Conservation (phyloP, 2,113 vertebrate species). For the Aphyosemion australe region DNA sequence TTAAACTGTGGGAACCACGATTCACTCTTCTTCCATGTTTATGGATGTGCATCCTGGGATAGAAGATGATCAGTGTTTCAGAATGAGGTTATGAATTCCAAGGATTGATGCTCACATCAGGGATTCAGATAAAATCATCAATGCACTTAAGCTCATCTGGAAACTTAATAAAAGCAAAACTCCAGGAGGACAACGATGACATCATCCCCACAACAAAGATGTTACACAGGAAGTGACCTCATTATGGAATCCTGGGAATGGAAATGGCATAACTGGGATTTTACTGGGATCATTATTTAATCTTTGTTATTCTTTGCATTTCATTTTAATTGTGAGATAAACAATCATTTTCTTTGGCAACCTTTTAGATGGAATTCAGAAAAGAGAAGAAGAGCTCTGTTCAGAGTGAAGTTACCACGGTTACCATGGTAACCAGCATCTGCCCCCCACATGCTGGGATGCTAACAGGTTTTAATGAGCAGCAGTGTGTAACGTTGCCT, state of each 20-base stretch:
- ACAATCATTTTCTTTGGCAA: neutral
- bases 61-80: constrained; percentile 11
- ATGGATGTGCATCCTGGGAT: constrained; percentile 35
- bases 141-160: constrained; percentile 43
- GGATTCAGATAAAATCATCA: constrained; percentile 8
- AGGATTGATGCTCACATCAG: constrained; percentile 10
- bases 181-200: constrained; percentile 27
- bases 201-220: constrained; percentile 57
- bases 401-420: constrained; percentile 11
- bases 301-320: no score
- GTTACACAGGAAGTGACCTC: constrained; percentile 61
- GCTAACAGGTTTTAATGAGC: constrained; percentile 59
- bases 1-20: constrained; percentile 21
- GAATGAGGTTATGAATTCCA: constrained; percentile 35
- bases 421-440: constrained; percentile 46
- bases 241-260: constrained; percentile 16
- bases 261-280: no score
- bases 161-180: constrained; percentile 56
- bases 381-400: neutral
- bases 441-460: constrained; percentile 67
- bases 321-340: no score
- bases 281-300: no score
- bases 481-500: constrained; percentile 20
- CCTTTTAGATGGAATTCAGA: neutral
- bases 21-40: constrained; percentile 1